Conservation (phyloP, 2,888 invertebrate species). For the Drosophila pegasa region DNA sequence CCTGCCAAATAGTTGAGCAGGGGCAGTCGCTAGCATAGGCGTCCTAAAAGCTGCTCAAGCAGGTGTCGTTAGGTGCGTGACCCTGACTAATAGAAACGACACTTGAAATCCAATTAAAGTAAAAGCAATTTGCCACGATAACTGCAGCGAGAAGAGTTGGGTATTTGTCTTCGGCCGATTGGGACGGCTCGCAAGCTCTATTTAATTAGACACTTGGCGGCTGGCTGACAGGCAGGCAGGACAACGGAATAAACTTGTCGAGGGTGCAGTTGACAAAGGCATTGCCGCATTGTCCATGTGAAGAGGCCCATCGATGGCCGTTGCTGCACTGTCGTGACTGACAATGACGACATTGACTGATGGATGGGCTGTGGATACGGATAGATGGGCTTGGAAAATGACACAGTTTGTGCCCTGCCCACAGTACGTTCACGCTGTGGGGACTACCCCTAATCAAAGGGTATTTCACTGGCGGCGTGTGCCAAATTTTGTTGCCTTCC, state of each 20-base stretch:
- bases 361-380: conserved; percentile 11
- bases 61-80: conserved; percentile 40
- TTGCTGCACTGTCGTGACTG: conserved; percentile 62
- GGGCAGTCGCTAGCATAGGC: neutral
- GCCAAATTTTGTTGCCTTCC: conserved; percentile 1
- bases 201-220: conserved; percentile 72
- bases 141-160: conserved; percentile 40
- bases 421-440: too few species aligned
- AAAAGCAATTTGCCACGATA: conserved; percentile 69
- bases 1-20: conserved; percentile 45
- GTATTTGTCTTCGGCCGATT: conserved; percentile 47
- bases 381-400: conserved; percentile 22
- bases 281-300: conserved; percentile 49
- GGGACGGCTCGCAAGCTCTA: conserved; percentile 41
- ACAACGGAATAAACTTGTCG: conserved; percentile 35
- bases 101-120: conserved; percentile 73
- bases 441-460: neutral
- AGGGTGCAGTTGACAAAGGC: conserved; percentile 44
- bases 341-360: conserved; percentile 50
- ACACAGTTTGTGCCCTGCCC: conserved; percentile 44
- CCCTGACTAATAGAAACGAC: conserved; percentile 39
- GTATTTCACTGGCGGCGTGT: conserved; percentile 25
- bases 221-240: conserved; percentile 34
- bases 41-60: neutral
- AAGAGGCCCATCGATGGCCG: conserved; percentile 38